Conservation (phyloP, 1,140 invertebrate genomes). For the Condylostylus longicornis region DNA sequence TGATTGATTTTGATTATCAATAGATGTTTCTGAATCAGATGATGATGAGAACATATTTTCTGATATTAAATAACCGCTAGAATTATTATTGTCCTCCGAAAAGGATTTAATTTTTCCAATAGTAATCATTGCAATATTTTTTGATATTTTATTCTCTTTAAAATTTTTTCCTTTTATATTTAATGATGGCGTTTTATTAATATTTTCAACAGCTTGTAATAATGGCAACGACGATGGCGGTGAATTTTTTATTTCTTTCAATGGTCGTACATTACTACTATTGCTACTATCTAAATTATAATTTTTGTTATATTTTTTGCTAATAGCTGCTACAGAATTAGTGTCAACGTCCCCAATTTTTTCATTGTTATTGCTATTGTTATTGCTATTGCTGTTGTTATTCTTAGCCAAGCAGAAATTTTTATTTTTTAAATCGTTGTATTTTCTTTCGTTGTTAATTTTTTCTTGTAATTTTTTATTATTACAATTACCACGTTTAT, state of each 20-base stretch:
- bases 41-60: conserved; percentile 40
- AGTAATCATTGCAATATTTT: conserved; percentile 8
- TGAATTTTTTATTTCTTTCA: neutral
- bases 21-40: conserved; percentile 34
- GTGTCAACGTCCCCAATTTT: conserved; percentile 13
- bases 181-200: too few species aligned
- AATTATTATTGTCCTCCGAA: neutral
- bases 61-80: conserved; percentile 37
- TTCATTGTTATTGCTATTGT: conserved; percentile 8
- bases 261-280: conserved; percentile 7
- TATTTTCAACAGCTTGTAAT: too few species aligned
- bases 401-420: neutral
- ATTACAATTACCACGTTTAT: too few species aligned
- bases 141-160: neutral
- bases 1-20: too few species aligned
- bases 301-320: conserved; percentile 6
- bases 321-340: conserved; percentile 16
- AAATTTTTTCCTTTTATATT: neutral
- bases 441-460: too few species aligned
- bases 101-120: conserved; percentile 9
- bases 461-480: too few species aligned
- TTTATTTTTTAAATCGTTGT: conserved; percentile 1
- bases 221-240: too few species aligned
- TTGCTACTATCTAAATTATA: conserved; percentile 12
- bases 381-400: neutral